phyloP scores from a whole-genome alignment of 2,797 vertebrate species.

The Borostomias antarcticus region DNA sequence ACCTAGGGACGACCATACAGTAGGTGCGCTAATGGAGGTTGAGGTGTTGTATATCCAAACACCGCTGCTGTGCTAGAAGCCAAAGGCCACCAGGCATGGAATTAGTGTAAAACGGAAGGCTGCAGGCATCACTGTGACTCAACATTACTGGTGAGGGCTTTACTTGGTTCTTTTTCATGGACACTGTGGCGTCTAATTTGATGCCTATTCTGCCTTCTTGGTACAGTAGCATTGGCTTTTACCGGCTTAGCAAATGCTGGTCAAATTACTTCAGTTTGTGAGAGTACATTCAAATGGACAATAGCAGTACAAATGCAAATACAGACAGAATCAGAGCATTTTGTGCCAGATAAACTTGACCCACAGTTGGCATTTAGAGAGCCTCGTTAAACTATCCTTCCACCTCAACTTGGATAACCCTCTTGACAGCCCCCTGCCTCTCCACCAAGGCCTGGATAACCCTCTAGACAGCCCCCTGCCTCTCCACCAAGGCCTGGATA shows the following conservation, averaged over 20 bases:
- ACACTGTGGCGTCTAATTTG: neutral
- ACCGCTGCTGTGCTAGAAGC: conserved; percentile 4
- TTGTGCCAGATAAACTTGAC: conserved; percentile 41
- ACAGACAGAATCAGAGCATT: conserved; percentile 40
- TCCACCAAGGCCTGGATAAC: conserved; percentile 29
- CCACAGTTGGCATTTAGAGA: conserved; percentile 51
- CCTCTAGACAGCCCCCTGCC: too few relatives aligned
- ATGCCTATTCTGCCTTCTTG: conserved; percentile 7
- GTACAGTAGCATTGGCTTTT: conserved; percentile 17
- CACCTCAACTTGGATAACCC: conserved; percentile 42
- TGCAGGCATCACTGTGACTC: neutral
- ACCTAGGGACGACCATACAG: conserved; percentile 20
- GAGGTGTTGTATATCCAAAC: conserved; percentile 24
- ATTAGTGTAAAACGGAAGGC: conserved; percentile 17
- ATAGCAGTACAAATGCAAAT: conserved; percentile 74
- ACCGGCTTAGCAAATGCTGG: conserved; percentile 14
- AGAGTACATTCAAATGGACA: conserved; percentile 56
- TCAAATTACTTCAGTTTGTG: conserved; percentile 11
- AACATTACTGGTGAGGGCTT: neutral
- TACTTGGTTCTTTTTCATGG: conserved; percentile 7
- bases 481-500: conserved; percentile 26
- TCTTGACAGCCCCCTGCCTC: conserved; percentile 43
- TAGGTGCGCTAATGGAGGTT: conserved; percentile 22
- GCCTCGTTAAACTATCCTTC: conserved; percentile 44
- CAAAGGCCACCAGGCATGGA: conserved; percentile 30